Percentiles rank a stretch among this genome's conserved stretches.
Evolutionary conservation across 2,888 invertebrate species (phyloP).

Genomic region (Morinoia aosen): DNA sequence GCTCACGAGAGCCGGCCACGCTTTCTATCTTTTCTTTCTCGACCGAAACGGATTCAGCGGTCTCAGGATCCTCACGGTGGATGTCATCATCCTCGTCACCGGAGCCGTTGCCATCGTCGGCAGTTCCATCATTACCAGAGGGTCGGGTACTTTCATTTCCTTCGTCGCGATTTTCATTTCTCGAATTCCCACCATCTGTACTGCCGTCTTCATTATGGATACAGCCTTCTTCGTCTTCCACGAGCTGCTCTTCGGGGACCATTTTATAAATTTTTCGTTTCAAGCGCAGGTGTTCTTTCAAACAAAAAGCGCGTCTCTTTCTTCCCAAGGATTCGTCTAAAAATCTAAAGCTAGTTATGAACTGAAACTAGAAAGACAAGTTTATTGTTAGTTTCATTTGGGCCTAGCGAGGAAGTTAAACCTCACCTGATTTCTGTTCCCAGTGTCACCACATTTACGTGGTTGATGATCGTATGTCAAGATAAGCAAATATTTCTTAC

Average conservation of each 20-base stretch:
- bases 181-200: background rate
- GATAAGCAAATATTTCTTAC: no score
- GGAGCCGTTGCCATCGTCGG: background rate
- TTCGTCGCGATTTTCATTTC: background rate
- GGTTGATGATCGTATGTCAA: no score
- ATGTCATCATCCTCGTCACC: background rate
- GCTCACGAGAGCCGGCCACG: background rate
- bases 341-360: no score
- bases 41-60: background rate
- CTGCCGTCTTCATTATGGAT: background rate
- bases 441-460: no score
- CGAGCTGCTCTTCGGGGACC: background rate
- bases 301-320: background rate
- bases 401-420: no score
- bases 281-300: background rate
- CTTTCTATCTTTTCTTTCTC: background rate
- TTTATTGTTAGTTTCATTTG: background rate
- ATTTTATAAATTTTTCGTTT: background rate
- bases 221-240: background rate
- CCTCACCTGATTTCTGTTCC: no score
- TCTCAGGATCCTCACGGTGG: background rate
- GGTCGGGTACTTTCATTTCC: background rate
- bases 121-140: background rate
- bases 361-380: background rate
- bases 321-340: no score